Percentiles rank a stretch among this genome's conserved stretches.
phyloP scores from a whole-genome alignment of 2,113 vertebrate genomes.

The Aythya baeri region DNA sequence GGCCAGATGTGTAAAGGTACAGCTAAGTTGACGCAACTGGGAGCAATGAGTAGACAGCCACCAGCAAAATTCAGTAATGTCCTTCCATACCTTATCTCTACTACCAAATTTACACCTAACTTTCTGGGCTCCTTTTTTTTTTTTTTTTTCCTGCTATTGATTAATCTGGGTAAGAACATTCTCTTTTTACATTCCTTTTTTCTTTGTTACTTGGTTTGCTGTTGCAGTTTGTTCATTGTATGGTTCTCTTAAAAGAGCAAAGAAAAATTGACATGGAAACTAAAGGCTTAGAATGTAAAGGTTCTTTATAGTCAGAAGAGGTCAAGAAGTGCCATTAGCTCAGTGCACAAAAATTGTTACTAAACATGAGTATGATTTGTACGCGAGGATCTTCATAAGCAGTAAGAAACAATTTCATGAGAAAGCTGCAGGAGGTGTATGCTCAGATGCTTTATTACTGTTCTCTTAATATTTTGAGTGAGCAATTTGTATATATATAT shows the following conservation, averaged over 20 bases:
- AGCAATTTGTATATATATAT: background rate
- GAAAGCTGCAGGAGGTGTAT: background rate
- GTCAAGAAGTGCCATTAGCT: background rate
- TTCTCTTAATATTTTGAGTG: background rate
- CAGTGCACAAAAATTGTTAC: background rate
- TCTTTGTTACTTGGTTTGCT: background rate
- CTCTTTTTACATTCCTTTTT: background rate
- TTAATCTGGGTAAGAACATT: background rate
- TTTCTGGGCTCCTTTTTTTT: background rate
- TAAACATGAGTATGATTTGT: background rate
- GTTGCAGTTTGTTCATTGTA: background rate
- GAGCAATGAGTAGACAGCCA: background rate
- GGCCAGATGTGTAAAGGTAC: background rate
- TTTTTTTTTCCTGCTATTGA: background rate
- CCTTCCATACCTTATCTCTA: background rate
- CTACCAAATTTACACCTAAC: background rate
- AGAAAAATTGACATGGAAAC: background rate
- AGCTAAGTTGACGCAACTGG: background rate
- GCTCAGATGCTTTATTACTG: background rate
- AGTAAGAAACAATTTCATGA: background rate
- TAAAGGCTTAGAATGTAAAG: background rate
- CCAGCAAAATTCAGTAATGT: background rate
- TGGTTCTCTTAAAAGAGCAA: background rate
- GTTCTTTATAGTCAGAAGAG: background rate
- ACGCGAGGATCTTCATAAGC: background rate